Conservation (phyloP, 2,113 vertebrate species). For the Trogon surrucura region DNA sequence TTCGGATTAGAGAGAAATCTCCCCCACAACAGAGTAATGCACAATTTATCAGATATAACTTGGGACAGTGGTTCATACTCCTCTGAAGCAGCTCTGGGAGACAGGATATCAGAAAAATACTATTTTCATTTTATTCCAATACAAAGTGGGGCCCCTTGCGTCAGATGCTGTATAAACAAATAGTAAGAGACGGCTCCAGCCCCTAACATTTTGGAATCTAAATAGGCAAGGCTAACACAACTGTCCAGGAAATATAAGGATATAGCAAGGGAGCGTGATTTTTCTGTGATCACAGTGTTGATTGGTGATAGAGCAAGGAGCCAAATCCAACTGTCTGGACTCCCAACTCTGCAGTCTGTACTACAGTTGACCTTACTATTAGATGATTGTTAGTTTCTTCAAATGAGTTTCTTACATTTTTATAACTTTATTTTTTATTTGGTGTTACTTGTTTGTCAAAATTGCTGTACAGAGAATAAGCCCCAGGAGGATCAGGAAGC, state of each 20-base stretch:
- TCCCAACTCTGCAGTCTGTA: neutral
- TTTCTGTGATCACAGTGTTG: neutral
- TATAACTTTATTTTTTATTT: neutral
- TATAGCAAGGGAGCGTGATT: neutral
- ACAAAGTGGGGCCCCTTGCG: neutral
- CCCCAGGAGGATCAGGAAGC: neutral
- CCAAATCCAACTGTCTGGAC: neutral
- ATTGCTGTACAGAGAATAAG: neutral
- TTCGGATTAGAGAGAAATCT: constrained; percentile 32
- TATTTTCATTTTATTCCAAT: constrained; percentile 30
- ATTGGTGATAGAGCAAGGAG: neutral
- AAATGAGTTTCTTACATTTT: neutral
- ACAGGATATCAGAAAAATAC: constrained; percentile 26
- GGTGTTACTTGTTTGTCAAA: neutral
- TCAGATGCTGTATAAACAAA: constrained; percentile 29
- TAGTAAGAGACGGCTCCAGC: neutral
- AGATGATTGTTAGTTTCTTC: neutral
- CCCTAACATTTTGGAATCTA: neutral
- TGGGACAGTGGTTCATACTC: neutral
- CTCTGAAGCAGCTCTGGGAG: constrained; percentile 29
- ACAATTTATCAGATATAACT: constrained; percentile 22
- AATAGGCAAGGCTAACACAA: neutral
- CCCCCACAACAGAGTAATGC: constrained; percentile 13
- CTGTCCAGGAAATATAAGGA: neutral
- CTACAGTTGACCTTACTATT: neutral